Base-by-base conservation (phyloP, 2,888 invertebrate genomes). In the Fragum fragum region DNA sequence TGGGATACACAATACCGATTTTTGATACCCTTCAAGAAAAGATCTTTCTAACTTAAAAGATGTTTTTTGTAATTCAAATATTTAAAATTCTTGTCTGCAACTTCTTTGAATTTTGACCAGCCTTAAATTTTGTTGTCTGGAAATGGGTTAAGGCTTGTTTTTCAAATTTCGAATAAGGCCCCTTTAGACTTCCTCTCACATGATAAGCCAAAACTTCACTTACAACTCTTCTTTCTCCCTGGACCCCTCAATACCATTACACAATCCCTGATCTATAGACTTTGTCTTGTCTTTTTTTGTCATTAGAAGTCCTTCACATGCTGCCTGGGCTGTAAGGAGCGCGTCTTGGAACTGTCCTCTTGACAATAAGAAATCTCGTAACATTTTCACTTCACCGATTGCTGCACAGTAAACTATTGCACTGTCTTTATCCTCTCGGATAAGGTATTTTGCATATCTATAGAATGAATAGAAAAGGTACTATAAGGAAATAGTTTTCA, bases 391-490 rank as follows among this genome's bases (percentile, higher is more conserved):
- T 63, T 94, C 91, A 28, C 94, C 93, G 3, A 91, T 87, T 21
- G 95, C 94, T 53, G 94, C 88, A 74, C 91, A 91, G 78, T 91
- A 93, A 26, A 94, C 93, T 14, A 94, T 83, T 21, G 91, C 87
- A 21, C 89, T 88, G 47, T 93, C 93, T 76, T 86, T 91, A 76
- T 94, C 93, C 77, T 93, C 92, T 6, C 70, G 75, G 55, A 92
- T 81, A 55, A 95, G 88, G 59, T 85, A 87, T 61, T 90, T 81
- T 6, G 93, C 88, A 88, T 94, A 91, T 84, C 95, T 94, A 86
- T 39, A 87, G 14, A 18, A 9, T 16, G 14, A 47, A 47, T n/a
- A n/a, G n/a, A n/a, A n/a, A n/a, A n/a, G n/a, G n/a, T n/a, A n/a
- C n/a, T n/a, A n/a, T n/a, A n/a, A n/a, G n/a, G n/a, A n/a, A n/a